Evolutionary conservation across 2,888 invertebrate species (phyloP).

Genomic region (Drosophila siamana): DNA sequence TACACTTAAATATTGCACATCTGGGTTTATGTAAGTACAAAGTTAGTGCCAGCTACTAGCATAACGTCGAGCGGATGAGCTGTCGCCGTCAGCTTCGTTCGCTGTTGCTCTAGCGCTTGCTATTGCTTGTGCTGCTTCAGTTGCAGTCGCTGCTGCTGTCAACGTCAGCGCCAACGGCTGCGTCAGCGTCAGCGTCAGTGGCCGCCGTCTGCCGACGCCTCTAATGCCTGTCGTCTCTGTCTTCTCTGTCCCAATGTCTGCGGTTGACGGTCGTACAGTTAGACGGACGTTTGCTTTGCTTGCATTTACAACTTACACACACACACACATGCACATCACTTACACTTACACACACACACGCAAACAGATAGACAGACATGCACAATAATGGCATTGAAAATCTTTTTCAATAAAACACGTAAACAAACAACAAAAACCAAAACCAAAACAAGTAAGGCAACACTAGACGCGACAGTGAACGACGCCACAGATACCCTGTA

Average conservation of each 20-base stretch:
- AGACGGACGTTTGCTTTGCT: conserved; percentile 79
- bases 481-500: conserved; percentile 38
- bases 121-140: conserved; percentile 23
- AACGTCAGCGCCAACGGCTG: conserved; percentile 8
- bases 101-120: conserved; percentile 22
- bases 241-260: conserved; percentile 70
- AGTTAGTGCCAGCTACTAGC: conserved; percentile 38
- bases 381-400: conserved; percentile 79
- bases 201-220: conserved; percentile 59
- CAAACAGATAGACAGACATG: conserved; percentile 46
- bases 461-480: conserved; percentile 13
- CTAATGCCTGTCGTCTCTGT: conserved; percentile 64
- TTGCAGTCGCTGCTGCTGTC: conserved; percentile 31
- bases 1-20: not conserved
- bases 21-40: conserved; percentile 14
- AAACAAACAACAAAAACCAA: conserved; percentile 76
- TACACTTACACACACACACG: conserved; percentile 35
- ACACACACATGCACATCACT: conserved; percentile 43
- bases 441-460: conserved; percentile 67
- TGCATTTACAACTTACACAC: conserved; percentile 73
- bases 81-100: conserved; percentile 38
- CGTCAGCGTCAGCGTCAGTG: conserved; percentile 20
- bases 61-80: conserved; percentile 66
- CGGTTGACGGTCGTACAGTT: conserved; percentile 80
- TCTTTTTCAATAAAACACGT: conserved; percentile 81